Evolutionary conservation across 2,113 vertebrate genomes (phyloP).

Genomic region (Mustelus asterias): DNA sequence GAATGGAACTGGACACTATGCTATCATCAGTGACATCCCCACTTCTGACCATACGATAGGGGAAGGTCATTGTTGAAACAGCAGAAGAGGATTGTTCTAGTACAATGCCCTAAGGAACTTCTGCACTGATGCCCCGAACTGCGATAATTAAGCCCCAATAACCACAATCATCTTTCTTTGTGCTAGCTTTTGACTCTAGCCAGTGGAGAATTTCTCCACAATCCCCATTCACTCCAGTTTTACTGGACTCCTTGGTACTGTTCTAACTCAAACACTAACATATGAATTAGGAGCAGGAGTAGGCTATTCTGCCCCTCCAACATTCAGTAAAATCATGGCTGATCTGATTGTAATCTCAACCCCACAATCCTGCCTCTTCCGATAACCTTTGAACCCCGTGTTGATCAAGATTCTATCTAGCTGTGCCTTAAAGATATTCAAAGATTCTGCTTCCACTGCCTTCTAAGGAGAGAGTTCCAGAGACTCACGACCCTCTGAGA

Average conservation of each 20-base stretch:
- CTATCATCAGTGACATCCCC: background rate
- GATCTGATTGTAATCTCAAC: too few relatives aligned
- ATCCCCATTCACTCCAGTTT: background rate
- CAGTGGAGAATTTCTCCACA: background rate
- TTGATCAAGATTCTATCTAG: too few relatives aligned
- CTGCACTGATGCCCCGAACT: background rate
- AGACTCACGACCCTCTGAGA: too few relatives aligned
- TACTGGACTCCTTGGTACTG: background rate
- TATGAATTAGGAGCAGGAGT: too few relatives aligned
- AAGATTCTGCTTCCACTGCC: too few relatives aligned
- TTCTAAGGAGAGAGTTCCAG: too few relatives aligned
- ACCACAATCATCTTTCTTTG: background rate
- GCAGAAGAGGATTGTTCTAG: background rate
- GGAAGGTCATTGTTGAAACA: background rate
- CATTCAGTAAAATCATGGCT: too few relatives aligned
- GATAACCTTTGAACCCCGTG: too few relatives aligned
- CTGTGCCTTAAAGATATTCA: too few relatives aligned
- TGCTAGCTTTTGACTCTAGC: background rate
- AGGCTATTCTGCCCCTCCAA: too few relatives aligned
- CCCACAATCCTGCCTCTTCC: too few relatives aligned
- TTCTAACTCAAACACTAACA: background rate
- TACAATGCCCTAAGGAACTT: background rate
- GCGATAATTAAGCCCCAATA: background rate
- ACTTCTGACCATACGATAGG: background rate
- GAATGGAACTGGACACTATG: background rate